Percentiles rank a stretch among this genome's conserved stretches.
Conservation (phyloP, 1,140 invertebrate species). For the Linepithema humile region DNA sequence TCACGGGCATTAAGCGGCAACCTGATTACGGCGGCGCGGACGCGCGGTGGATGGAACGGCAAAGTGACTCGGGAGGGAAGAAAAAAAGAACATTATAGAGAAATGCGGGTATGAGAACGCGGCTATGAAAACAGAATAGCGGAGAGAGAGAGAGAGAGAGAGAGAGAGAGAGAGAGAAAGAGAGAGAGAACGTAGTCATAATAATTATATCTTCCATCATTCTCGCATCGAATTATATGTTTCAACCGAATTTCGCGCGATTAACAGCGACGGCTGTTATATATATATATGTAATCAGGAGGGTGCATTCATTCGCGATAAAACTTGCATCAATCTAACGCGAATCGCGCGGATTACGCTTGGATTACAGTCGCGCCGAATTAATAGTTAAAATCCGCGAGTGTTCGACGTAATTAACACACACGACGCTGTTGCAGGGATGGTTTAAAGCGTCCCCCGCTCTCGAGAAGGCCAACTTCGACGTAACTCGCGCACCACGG, state of each 20-base stretch:
- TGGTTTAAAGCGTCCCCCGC: not conserved
- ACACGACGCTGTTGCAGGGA: constrained; percentile 2
- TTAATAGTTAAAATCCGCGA: constrained; percentile 28
- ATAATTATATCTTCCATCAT: constrained; percentile 25
- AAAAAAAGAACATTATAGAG: constrained; percentile 24
- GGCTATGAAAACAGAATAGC: constrained; percentile 62
- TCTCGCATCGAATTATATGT: not conserved
- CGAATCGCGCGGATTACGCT: not conserved
- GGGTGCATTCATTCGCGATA: constrained; percentile 49
- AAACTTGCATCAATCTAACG: constrained; percentile 33
- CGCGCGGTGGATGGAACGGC: constrained; percentile 65
- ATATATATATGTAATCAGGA: constrained; percentile 55
- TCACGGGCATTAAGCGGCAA: constrained; percentile 75
- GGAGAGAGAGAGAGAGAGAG: not conserved
- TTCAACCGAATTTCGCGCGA: constrained; percentile 17
- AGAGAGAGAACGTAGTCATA: constrained; percentile 5
- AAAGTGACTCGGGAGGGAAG: constrained; percentile 61
- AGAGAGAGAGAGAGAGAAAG: no score
- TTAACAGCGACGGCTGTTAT: constrained; percentile 47
- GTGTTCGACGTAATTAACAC: constrained; percentile 31
- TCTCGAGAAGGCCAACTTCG: constrained; percentile 24
- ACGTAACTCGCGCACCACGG: constrained; percentile 50
- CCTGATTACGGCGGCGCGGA: constrained; percentile 69
- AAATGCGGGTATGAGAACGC: constrained; percentile 37
- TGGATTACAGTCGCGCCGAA: constrained; percentile 9